phyloP scores from a whole-genome alignment of 2,888 invertebrate species.

The Drosophila lutescens region DNA sequence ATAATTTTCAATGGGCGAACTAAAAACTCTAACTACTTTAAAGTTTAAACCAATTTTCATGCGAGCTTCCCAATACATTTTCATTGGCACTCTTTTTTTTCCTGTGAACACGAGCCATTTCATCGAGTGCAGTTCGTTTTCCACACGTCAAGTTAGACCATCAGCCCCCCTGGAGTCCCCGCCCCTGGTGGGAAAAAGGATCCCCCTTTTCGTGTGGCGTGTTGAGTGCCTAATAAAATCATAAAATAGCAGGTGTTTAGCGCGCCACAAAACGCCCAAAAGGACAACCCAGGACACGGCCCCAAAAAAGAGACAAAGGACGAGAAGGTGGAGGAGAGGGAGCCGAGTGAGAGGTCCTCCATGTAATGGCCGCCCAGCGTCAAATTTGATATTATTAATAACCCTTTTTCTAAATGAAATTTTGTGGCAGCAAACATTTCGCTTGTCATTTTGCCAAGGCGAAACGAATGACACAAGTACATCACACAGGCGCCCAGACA shows the following conservation, averaged over 20 bases:
- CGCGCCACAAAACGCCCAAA: slow-evolving; percentile 53
- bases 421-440: slow-evolving; percentile 73
- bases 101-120: slow-evolving; percentile 7
- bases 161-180: neutral
- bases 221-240: slow-evolving; percentile 76
- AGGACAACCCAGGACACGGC: slow-evolving; percentile 31
- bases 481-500: slow-evolving; percentile 50
- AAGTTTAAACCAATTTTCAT: no score
- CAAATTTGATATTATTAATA: slow-evolving; percentile 76
- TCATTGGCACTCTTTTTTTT: neutral
- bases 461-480: slow-evolving; percentile 71
- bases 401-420: slow-evolving; percentile 75
- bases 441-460: slow-evolving; percentile 70
- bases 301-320: slow-evolving; percentile 7
- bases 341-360: neutral
- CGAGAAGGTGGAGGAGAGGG: neutral
- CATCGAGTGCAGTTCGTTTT: slow-evolving; percentile 19
- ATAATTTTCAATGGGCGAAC: no score
- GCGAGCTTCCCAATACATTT: neutral
- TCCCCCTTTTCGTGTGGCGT: slow-evolving; percentile 42
- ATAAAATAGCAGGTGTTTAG: slow-evolving; percentile 72
- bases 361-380: slow-evolving; percentile 55
- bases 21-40: no score
- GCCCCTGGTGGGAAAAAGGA: neutral
- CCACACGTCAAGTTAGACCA: slow-evolving; percentile 16